Percentiles rank a stretch among this genome's conserved stretches.
Conservation (phyloP, 2,113 vertebrate genomes). For the Indicator maculatus region DNA sequence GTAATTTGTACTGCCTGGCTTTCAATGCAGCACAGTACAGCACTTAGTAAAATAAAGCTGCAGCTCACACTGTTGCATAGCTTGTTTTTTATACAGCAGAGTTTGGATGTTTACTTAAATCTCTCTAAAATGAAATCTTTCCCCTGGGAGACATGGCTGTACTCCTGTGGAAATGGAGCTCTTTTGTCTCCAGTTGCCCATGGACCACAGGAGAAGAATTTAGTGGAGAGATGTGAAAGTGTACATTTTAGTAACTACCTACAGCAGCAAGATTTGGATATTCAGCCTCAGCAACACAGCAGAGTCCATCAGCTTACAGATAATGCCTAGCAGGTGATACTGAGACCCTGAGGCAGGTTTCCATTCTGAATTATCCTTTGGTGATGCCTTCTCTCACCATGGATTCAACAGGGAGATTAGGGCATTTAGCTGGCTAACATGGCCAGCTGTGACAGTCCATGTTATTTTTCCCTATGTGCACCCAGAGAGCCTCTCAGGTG, state of each 20-base stretch:
- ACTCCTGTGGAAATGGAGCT: neutral
- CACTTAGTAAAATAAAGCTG: neutral
- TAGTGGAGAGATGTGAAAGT: neutral
- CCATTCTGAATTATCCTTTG: neutral
- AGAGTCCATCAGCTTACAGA: neutral
- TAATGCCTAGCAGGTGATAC: neutral
- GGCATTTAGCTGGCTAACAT: neutral
- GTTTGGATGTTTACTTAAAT: neutral
- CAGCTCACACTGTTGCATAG: neutral
- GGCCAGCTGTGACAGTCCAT: neutral
- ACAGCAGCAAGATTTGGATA: neutral
- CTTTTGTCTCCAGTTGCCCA: neutral
- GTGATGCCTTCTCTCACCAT: neutral
- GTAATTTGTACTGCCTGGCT: neutral
- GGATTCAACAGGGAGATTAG: neutral
- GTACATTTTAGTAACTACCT: neutral
- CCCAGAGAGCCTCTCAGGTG: neutral
- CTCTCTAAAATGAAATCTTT: neutral
- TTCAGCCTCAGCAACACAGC: neutral
- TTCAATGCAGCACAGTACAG: slow-evolving; percentile 12
- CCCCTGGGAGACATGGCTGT: neutral
- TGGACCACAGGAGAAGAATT: neutral
- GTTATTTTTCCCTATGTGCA: neutral
- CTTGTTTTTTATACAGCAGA: neutral
- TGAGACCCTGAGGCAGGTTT: neutral